phyloP scores from a whole-genome alignment of 2,113 vertebrate species.

The Amphiprion ocellaris region DNA sequence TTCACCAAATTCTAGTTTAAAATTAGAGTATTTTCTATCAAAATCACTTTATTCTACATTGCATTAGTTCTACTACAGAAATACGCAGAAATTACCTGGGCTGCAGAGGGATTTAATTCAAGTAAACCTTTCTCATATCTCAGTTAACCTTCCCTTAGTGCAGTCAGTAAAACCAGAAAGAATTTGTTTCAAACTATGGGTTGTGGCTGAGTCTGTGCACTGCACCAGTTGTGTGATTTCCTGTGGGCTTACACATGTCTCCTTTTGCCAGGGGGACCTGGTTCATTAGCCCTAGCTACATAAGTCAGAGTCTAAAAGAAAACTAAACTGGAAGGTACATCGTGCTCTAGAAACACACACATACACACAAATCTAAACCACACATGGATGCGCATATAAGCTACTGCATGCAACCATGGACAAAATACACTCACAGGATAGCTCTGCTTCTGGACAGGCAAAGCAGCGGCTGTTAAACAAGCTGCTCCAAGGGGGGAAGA shows the following conservation, averaged over 20 bases:
- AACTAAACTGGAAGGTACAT: background rate
- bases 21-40: no score
- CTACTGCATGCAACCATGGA: background rate
- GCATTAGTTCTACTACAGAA: no score
- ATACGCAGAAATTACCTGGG: no score
- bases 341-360: background rate
- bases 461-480: constrained; percentile 48
- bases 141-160: background rate
- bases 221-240: constrained; percentile 17
- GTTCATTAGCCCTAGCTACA: constrained; percentile 3
- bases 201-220: background rate
- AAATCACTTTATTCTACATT: no score
- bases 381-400: background rate
- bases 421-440: background rate
- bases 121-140: no score
- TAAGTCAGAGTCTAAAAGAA: background rate
- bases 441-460: constrained; percentile 15
- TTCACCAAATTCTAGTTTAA: no score
- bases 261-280: background rate
- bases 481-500: constrained; percentile 42
- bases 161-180: background rate
- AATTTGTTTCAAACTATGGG: background rate
- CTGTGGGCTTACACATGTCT: constrained; percentile 8
- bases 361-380: background rate
- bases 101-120: no score